A percentile compares a stretch with the other conserved stretches of the same genome.
These are phyloP conservation scores for Andrena dorsata DNA, from an alignment of 2,888 invertebrate species.

Conservation along the genomic window DNA sequence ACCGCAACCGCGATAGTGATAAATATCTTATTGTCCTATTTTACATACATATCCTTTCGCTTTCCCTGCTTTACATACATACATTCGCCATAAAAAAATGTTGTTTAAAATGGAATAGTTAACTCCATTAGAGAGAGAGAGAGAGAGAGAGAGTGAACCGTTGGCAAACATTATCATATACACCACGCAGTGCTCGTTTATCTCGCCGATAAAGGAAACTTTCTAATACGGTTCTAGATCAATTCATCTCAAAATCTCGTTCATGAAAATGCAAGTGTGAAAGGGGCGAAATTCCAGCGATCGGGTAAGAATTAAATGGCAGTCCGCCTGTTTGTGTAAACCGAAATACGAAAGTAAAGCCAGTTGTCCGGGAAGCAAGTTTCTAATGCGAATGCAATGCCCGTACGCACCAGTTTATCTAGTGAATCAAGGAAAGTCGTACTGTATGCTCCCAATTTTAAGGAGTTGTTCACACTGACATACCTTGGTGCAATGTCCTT, in stretches of 20 bases:
- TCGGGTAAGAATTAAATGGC: constrained; percentile 1
- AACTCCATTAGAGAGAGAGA: neutral
- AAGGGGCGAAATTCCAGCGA: neutral
- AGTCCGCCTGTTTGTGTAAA: constrained; percentile 45
- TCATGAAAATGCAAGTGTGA: neutral
- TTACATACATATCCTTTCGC: too few relatives aligned
- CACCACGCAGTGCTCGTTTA: neutral
- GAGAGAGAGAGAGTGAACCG: constrained; percentile 1
- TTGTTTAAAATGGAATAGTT: too few relatives aligned
- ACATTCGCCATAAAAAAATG: too few relatives aligned
- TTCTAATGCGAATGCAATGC: constrained; percentile 73
- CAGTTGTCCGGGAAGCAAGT: constrained; percentile 73
- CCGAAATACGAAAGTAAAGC: constrained; percentile 62
- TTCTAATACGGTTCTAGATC: neutral
- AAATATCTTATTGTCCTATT: too few relatives aligned
- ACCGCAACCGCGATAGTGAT: too few relatives aligned
- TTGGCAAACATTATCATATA: neutral
- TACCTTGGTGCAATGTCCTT: neutral
- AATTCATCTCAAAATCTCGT: neutral
- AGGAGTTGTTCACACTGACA: constrained; percentile 17
- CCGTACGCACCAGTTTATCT: constrained; percentile 66
- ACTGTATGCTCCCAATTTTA: constrained; percentile 68
- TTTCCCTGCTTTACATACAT: too few relatives aligned
- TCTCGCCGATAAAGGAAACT: constrained; percentile 4
- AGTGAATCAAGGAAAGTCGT: constrained; percentile 71